A percentile compares a stretch with the other conserved stretches of the same genome.
These are phyloP conservation scores for Struthio camelus DNA, from an alignment of 2,113 vertebrate species.

Conservation along the genomic window DNA sequence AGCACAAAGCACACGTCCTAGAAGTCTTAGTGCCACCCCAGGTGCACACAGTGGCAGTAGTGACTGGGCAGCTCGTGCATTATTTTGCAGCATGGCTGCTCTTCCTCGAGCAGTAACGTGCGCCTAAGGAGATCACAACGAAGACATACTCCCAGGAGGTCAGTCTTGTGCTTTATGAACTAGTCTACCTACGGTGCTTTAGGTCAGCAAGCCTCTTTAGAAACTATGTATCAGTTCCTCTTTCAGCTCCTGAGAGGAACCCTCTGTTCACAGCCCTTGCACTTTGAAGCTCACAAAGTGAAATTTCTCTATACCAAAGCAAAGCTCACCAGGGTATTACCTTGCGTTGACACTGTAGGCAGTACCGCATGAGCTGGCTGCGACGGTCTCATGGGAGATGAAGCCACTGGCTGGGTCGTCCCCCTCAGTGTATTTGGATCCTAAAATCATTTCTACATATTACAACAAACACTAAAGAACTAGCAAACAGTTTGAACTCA, in stretches of 20 bases:
- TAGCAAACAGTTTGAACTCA: not conserved
- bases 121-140: not conserved
- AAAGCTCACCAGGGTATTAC: slow-evolving; percentile 27
- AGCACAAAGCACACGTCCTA: not conserved
- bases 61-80: not conserved
- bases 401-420: slow-evolving; percentile 63
- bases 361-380: slow-evolving; percentile 63
- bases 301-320: not conserved
- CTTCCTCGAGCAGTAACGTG: not conserved
- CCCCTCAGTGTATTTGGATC: slow-evolving; percentile 76
- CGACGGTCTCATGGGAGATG: slow-evolving; percentile 70
- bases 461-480: not conserved
- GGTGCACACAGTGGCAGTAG: not conserved
- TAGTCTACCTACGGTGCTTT: not conserved
- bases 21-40: not conserved
- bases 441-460: slow-evolving; percentile 67
- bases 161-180: not conserved
- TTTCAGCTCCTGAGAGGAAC: not conserved
- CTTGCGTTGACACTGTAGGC: slow-evolving; percentile 69
- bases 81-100: not conserved
- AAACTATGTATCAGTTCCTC: not conserved
- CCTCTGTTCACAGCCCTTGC: not conserved
- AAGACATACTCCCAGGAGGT: not conserved
- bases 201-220: not conserved
- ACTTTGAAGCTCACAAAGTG: not conserved